phyloP scores from a whole-genome alignment of 1,140 invertebrate genomes.

The Neodiprion fabricii region DNA sequence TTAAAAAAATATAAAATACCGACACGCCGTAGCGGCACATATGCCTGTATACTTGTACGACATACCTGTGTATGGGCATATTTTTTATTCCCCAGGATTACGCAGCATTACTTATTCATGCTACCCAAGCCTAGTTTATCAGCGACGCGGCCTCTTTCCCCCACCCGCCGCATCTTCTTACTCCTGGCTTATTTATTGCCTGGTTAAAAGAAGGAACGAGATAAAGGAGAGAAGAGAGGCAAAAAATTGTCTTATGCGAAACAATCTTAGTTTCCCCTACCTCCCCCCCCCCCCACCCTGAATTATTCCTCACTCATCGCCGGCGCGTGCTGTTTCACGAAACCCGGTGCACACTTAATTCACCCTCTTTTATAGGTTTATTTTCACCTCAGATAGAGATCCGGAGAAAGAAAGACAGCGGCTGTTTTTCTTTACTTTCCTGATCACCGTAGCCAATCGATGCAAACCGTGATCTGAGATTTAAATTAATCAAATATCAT shows the following conservation, averaged over 20 bases:
- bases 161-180: not conserved
- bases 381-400: too few relatives aligned
- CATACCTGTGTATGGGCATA: constrained; percentile 1
- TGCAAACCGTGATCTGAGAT: too few relatives aligned
- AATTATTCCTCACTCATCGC: constrained; percentile 2
- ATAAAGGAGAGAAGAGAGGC: constrained; percentile 10
- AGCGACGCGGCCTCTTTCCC: not conserved
- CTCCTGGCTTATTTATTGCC: not conserved
- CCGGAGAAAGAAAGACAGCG: too few relatives aligned
- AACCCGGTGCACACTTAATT: too few relatives aligned
- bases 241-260: not conserved
- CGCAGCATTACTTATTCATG: constrained; percentile 5
- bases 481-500: too few relatives aligned
- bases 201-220: constrained; percentile 4
- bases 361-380: too few relatives aligned
- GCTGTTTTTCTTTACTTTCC: too few relatives aligned
- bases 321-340: too few relatives aligned
- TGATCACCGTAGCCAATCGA: too few relatives aligned
- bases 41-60: too few relatives aligned
- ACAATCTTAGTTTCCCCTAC: not conserved
- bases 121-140: not conserved
- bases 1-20: constrained; percentile 28
- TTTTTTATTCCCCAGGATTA: constrained; percentile 29
- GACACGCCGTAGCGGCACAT: too few relatives aligned
- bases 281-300: not conserved